Evolutionary conservation across 2,888 invertebrate species (phyloP), one percentile per base, ranked within the genome.

Genomic region (Adineta ricciae): DNA sequence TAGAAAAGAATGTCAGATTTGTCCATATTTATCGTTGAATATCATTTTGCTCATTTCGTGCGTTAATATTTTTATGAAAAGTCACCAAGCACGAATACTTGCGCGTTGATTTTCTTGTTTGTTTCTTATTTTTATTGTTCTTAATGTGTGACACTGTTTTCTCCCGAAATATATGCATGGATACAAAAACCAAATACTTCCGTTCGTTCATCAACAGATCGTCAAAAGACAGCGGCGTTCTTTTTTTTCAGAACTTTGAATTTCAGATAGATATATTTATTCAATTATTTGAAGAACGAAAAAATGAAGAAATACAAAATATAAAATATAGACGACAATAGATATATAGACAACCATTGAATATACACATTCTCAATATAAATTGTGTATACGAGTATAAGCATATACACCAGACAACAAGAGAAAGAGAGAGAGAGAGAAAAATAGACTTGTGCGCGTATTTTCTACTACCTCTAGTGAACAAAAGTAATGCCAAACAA

Each of bases 321-420:
- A 64, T 64, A 64, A 64, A 64, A 64, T 27, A 64, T 64, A 64
- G 64, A 64, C 64, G 64, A 64, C 64, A 64, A 32, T 32, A 64
- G 32, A 64, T 64, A 64, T 32, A 64, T 64, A 64, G 64, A 64
- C 32, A 64, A 64, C 64, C 64, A 64, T 27, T 27, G 14, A 64
- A 64, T 64, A 32, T 64, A 64, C 64, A 64, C 64, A 64, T 64
- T 64, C 64, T 11, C 46, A 11, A 46, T 27, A 64, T 64, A 64
- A 27, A 64, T 64, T 19, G 64, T 64, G 32, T 64, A 64, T 32
- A 64, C 19, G 32, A 64, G 27, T 64, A 64, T 19, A 16, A 32
- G 64, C 7, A 64, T 64, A 32, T 64, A 64, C 64, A 64, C 64
- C 27, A 32, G 16, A 64, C 64, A 64, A 32, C 64, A 64, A 64